Evolutionary conservation across 1,140 invertebrate species (phyloP), one percentile per base, ranked within the genome.

Genomic region (Ylistrum balloti): DNA sequence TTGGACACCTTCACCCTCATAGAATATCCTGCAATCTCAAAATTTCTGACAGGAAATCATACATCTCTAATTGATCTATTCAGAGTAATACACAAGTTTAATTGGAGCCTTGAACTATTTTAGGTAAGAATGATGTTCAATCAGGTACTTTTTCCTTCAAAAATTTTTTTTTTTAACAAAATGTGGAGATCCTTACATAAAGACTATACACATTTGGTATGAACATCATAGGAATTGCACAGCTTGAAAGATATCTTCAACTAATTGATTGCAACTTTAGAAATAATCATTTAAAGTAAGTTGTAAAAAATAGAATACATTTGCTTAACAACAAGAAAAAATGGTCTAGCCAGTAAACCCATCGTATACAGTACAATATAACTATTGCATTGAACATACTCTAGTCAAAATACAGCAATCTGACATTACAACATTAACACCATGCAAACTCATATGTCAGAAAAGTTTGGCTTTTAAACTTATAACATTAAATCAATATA

Each of bases 221-320:
- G 56, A 22, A 74, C 28, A 45, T 45, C 10, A 45, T 17, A 17
- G 56, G 28, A 74, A 74, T 74, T 74, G 56, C 56, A 74, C 20
- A 74, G 20, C 28, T 74, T 74, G 22, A 74, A 74, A 74, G 3
- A 74, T 20, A 3, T 56, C n/a, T 28, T 74, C 9, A 3, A 28
- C 9, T 7, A 74, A 28, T 74, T n/a, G 17, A 28, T 74, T 74
- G 56, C 56, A n/a, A 74, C n/a, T n/a, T 74, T 74, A 74, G 56
- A 74, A 74, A 74, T 74, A 74, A 74, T 74, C 56, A 74, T 74
- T 28, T 74, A 74, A 74, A 74, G 56, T 74, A 74, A 74, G 56
- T 74, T 74, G 15, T 74, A 74, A 74, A 74, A 74, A 74, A 28
- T 74, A 74, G 15, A 74, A 74, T 38, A 38, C 35, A 38, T 38